phyloP scores from a whole-genome alignment of 2,113 vertebrate genomes.

The Bambusicola thoracicus region DNA sequence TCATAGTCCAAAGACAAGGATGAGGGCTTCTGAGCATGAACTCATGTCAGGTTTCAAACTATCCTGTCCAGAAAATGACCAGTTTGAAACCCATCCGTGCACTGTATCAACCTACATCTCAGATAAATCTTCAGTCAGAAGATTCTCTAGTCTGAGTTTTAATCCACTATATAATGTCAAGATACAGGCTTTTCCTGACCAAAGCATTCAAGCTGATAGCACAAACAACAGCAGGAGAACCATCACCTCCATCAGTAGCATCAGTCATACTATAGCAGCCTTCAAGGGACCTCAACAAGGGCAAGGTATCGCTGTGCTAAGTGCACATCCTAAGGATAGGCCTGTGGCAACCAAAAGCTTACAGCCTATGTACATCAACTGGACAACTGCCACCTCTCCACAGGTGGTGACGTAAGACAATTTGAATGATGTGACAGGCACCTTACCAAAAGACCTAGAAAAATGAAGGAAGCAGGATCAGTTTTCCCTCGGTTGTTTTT shows the following conservation, averaged over 20 bases:
- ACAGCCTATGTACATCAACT: neutral
- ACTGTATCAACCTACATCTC: neutral
- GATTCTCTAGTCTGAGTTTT: neutral
- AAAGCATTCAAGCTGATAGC: neutral
- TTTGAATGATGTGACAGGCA: neutral
- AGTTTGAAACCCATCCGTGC: neutral
- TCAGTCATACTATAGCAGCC: neutral
- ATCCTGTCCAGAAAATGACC: neutral
- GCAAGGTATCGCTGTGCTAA: neutral
- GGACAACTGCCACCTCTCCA: neutral
- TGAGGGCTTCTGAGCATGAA: constrained; percentile 16
- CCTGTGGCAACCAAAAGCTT: neutral
- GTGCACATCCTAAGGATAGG: rapidly evolving
- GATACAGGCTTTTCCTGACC: neutral
- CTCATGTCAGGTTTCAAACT: neutral
- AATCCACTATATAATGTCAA: neutral
- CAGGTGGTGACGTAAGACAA: neutral
- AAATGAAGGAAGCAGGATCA: neutral
- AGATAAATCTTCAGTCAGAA: neutral
- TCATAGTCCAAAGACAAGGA: neutral
- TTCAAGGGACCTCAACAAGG: neutral
- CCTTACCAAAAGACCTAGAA: neutral
- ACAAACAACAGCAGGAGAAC: neutral
- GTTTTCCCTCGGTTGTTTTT: neutral
- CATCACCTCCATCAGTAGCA: neutral